phyloP scores from a whole-genome alignment of 2,113 vertebrate species.

The Opisthocomus hoazin region DNA sequence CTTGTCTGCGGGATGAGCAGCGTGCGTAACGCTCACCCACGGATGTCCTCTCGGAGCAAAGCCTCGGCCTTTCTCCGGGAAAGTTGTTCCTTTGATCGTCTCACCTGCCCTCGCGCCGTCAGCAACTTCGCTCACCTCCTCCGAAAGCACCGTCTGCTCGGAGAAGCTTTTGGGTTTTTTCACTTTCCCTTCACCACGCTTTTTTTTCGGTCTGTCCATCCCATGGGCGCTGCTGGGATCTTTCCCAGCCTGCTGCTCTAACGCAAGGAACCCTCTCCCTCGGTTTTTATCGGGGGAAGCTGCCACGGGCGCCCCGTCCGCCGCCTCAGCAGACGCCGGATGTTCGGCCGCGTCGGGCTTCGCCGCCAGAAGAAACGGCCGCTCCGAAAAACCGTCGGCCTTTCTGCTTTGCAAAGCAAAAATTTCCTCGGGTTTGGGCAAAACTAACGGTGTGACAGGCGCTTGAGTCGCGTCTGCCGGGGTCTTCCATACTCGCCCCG shows the following conservation, averaged over 20 bases:
- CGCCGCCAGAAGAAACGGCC: not conserved
- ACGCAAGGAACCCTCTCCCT: not conserved
- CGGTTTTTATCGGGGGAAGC: not conserved
- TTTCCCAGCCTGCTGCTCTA: not conserved
- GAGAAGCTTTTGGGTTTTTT: conserved; percentile 12
- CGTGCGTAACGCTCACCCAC: accelerated
- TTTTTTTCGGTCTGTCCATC: conserved; percentile 37
- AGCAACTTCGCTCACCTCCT: not conserved
- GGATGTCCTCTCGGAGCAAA: not conserved
- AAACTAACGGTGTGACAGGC: not conserved
- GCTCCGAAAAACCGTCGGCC: not conserved
- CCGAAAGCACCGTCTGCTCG: not conserved
- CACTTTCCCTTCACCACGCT: conserved; percentile 43
- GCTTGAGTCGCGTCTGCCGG: accelerated
- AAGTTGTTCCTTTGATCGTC: not conserved
- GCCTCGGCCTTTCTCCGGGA: not conserved
- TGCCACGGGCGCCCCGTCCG: not conserved
- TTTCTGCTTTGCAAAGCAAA: not conserved
- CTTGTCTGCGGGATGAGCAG: not conserved
- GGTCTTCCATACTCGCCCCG: accelerated
- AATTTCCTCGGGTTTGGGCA: not conserved
- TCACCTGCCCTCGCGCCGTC: not conserved
- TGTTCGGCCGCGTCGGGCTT: not conserved
- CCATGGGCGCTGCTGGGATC: not conserved
- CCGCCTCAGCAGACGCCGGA: not conserved